These are phyloP conservation scores for Erpetoichthys calabaricus DNA, from an alignment of 2,797 vertebrate species.

Conservation along the genomic window DNA sequence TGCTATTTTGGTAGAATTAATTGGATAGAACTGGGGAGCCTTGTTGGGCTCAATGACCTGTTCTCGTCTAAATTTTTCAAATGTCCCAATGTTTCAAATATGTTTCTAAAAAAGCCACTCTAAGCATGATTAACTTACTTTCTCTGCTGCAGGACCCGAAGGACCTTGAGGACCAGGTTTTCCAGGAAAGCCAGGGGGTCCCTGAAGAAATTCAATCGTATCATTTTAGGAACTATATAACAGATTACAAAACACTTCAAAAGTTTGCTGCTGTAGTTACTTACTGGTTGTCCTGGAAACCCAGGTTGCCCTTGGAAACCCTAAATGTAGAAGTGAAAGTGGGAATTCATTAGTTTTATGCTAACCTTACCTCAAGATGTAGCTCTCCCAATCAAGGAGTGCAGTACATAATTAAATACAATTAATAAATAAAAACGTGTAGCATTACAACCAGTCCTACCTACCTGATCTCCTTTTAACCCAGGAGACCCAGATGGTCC, in stretches of 20 bases:
- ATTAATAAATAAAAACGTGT: too few species aligned
- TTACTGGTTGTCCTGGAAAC: slow-evolving; percentile 76
- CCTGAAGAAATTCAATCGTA: slow-evolving; percentile 43
- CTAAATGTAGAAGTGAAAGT: slow-evolving; percentile 36
- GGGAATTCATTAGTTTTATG: background rate
- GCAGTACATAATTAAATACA: too few species aligned
- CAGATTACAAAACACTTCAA: too few species aligned
- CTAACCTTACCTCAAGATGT: background rate
- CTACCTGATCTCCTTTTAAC: slow-evolving; percentile 77
- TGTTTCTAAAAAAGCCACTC: background rate
- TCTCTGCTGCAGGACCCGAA: slow-evolving; percentile 68
- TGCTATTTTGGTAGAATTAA: too few species aligned
- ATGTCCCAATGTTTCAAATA: too few species aligned
- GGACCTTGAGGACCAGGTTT: slow-evolving; percentile 65
- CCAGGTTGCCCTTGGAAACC: slow-evolving; percentile 85
- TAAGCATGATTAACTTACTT: slow-evolving; percentile 39
- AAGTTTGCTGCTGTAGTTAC: slow-evolving; percentile 22
- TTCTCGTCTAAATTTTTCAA: too few species aligned
- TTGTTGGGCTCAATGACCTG: too few species aligned
- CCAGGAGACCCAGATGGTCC: slow-evolving; percentile 58
- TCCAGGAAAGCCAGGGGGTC: slow-evolving; percentile 68
- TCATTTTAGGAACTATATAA: too few species aligned
- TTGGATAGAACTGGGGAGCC: too few species aligned
- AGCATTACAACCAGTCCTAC: background rate
- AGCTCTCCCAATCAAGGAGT: background rate